Evolutionary conservation across 2,113 vertebrate genomes (phyloP), one percentile per base, ranked within the genome.

Genomic region (Machaerirhynchus nigripectus): DNA sequence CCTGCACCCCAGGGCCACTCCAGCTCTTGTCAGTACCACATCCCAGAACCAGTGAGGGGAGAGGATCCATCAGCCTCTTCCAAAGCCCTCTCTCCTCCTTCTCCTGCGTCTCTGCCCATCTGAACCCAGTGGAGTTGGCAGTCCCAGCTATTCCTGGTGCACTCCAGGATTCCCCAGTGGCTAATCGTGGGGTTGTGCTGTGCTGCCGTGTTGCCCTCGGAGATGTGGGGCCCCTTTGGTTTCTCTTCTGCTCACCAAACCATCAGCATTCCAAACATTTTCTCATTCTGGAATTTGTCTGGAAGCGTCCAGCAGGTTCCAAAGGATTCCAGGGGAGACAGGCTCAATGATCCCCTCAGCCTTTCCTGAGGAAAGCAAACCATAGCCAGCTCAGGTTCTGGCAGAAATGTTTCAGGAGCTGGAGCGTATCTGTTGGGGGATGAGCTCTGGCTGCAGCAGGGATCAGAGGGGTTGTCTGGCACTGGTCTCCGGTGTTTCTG

Each of bases 401-500:
- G 46, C 61, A 75, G 39, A 31, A 53, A 22, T 2, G 9, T 35
- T 47, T 24, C 30, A 57, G 63, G 60, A 68, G 9, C 10, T 46
- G 68, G 69, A 56, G 57, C 27, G 49, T 23, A 4, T 35, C 11
- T 3, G 1, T 1, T 49, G 57, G 71, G 22, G 7, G 21, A 14
- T 7, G 65, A 68, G 5, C 55, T 1, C 55, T 47, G 28, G 12
- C 37, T 71, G 92, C 65, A 40, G 83, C 12, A 3, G 60, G 30
- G 59, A 4, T 46, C 39, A 10, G 30, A 21, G 5, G 11, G 35
- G 3, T 7, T 44, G 14, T 13, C 55, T 59, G 65, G 56, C 12
- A 4, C 70, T 15, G 23, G 4, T 28, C 52, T 33, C 17, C 0
- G 0, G 20, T 18, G 3, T 47, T 68, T 7, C 50, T 28, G 4